Evolutionary conservation across 2,797 vertebrate species (phyloP).

Genomic region (Tokudaia muenninki): DNA sequence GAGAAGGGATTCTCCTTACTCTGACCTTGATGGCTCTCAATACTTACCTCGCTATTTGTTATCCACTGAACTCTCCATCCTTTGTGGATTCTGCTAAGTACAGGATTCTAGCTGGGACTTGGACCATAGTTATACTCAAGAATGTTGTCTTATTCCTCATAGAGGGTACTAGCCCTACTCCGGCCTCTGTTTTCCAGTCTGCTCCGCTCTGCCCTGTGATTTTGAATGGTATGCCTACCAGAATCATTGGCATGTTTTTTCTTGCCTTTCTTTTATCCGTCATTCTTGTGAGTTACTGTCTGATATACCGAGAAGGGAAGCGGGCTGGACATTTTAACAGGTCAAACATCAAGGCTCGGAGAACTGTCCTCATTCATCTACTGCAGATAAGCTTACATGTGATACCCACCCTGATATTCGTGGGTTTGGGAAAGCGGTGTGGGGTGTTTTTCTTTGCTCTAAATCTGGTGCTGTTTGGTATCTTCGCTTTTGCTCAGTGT

Average conservation of each 20-base stretch:
- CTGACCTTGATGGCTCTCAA: constrained; percentile 86
- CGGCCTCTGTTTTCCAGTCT: neutral
- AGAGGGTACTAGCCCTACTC: neutral
- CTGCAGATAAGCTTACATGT: constrained; percentile 86
- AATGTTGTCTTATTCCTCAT: constrained; percentile 70
- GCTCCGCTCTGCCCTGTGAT: constrained; percentile 69
- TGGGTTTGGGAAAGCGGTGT: constrained; percentile 79
- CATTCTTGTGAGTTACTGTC: constrained; percentile 82
- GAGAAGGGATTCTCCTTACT: constrained; percentile 85
- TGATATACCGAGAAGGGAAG: constrained; percentile 85
- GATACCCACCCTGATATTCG: constrained; percentile 82
- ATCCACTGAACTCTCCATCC: constrained; percentile 79
- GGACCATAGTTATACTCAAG: constrained; percentile 64
- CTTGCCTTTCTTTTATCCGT: constrained; percentile 77
- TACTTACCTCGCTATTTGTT: constrained; percentile 82
- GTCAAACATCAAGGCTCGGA: constrained; percentile 84
- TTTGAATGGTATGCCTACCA: constrained; percentile 40
- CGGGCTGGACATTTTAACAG: constrained; percentile 85
- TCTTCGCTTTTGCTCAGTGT: constrained; percentile 85
- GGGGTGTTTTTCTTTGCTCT: constrained; percentile 64
- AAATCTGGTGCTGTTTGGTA: constrained; percentile 81
- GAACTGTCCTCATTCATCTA: constrained; percentile 85
- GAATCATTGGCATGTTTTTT: constrained; percentile 68
- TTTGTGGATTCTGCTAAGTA: constrained; percentile 69
- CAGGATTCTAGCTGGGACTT: constrained; percentile 69